Percentiles rank a stretch among this genome's conserved stretches.
These are phyloP conservation scores for Serranus cabrilla DNA, from an alignment of 2,797 vertebrate genomes.

Conservation along the genomic window DNA sequence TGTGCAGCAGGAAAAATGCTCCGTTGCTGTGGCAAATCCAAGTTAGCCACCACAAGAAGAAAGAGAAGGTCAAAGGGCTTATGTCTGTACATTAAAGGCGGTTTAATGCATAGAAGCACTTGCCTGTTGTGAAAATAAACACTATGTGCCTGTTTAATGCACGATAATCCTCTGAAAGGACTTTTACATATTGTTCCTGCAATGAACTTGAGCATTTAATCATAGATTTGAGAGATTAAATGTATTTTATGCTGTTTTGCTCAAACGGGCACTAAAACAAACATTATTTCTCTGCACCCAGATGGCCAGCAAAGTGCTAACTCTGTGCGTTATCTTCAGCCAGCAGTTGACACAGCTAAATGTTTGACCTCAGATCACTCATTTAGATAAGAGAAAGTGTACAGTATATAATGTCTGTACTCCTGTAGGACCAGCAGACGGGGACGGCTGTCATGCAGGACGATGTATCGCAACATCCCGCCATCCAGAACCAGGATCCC, in stretches of 20 bases:
- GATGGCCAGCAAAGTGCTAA: slow-evolving; percentile 20
- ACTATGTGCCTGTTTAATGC: slow-evolving; percentile 46
- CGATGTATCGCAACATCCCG: slow-evolving; percentile 16
- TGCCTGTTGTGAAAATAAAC: slow-evolving; percentile 39
- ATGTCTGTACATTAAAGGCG: slow-evolving; percentile 40
- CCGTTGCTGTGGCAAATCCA: not conserved
- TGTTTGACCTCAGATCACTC: slow-evolving; percentile 18
- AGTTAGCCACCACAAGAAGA: slow-evolving; percentile 28
- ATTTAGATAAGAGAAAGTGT: not conserved
- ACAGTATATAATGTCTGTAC: not conserved
- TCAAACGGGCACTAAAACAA: slow-evolving; percentile 20
- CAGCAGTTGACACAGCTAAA: not conserved
- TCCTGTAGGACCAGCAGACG: slow-evolving; percentile 52
- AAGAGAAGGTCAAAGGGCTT: slow-evolving; percentile 51
- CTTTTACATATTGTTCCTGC: slow-evolving; percentile 61
- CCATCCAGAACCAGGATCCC: slow-evolving; percentile 42
- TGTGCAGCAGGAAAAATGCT: slow-evolving; percentile 20
- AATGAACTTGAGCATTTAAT: slow-evolving; percentile 39
- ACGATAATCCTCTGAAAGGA: slow-evolving; percentile 59
- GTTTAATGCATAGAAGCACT: slow-evolving; percentile 50
- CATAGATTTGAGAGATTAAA: slow-evolving; percentile 49
- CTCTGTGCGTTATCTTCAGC: slow-evolving; percentile 18
- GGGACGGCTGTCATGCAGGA: slow-evolving; percentile 13
- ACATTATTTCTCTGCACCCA: slow-evolving; percentile 39
- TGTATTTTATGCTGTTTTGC: slow-evolving; percentile 15